Base-by-base conservation (phyloP, 2,113 vertebrate genomes). In the Cheilinus undulatus region DNA sequence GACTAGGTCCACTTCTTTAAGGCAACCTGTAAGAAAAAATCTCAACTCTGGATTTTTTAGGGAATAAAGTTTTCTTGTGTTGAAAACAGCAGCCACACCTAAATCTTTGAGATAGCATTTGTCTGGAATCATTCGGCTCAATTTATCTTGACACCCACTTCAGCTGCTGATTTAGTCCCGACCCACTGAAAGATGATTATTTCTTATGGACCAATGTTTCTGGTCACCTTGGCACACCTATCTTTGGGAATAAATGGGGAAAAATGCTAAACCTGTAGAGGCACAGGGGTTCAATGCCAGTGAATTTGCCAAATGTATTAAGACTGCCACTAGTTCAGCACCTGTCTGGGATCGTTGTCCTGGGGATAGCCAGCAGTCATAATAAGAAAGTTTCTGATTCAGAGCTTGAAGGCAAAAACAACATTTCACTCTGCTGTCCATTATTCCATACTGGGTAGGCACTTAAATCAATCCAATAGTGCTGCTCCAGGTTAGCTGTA, bases 141-240 rank as follows among this genome's bases (percentile, higher is more conserved):
- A 61, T 85, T 78, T 70, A 80, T 90, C 79, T 80, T 73, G 65
- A 80, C 78, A 80, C 74, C 80, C 62, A 73, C 63, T 86, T 80
- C 67, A 17, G 40, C 40, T 19, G 40, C 75, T 62, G 87, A 78
- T 88, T 71, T 61, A 59, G 73, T 86, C 73, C 77, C 77, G 84
- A 82, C 76, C 74, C 81, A 87, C 67, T 72, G 70, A 86, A 57
- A 66, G 63, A 60, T 88, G 81, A 80, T 91, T 88, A 89, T 89
- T 91, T 91, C 86, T 80, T 61, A 38, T 45, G 42, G 38, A 91
- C 86, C 87, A 60, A 85, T 90, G 82, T 72, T 20, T 7, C 71
- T 12, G 56, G 34, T 67, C 60, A 57, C 69, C 60, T 60, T 76
- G 83, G 78, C 67, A 80, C 80, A 88, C 67, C 77, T 84, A 76